Evolutionary conservation across 1,140 invertebrate genomes (phyloP).

Genomic region (Aphelinus certus): DNA sequence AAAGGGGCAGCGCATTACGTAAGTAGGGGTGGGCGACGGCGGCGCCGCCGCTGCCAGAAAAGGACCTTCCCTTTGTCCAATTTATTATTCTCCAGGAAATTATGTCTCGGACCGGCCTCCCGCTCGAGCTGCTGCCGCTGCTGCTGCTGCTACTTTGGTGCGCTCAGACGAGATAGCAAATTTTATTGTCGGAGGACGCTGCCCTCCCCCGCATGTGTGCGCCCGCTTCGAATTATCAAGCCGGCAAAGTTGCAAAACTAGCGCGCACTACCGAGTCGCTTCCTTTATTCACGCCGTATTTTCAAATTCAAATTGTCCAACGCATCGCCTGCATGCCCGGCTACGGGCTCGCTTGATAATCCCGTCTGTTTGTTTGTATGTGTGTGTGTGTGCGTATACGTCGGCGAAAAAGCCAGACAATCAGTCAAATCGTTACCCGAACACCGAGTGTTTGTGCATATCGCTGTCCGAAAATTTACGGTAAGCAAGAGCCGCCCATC

Average conservation of each 20-base stretch:
- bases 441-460: too few relatives aligned
- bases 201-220: not conserved
- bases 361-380: too few relatives aligned
- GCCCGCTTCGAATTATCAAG: slow-evolving; percentile 26
- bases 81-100: slow-evolving; percentile 43
- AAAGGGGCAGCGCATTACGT: slow-evolving; percentile 1
- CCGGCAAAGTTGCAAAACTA: slow-evolving; percentile 33
- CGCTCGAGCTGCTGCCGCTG: not conserved
- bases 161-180: slow-evolving; percentile 22
- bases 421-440: too few relatives aligned
- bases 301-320: slow-evolving; percentile 40
- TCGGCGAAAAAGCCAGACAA: too few relatives aligned
- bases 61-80: slow-evolving; percentile 40
- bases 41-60: not conserved
- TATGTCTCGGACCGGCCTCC: slow-evolving; percentile 25
- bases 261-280: not conserved
- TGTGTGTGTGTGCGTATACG: too few relatives aligned
- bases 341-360: too few relatives aligned
- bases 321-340: slow-evolving; percentile 30
- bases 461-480: too few relatives aligned
- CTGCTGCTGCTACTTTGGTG: not conserved
- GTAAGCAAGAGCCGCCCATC: too few relatives aligned
- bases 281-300: slow-evolving; percentile 31
- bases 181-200: slow-evolving; percentile 34
- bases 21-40: not conserved